A percentile compares a stretch with the other conserved stretches of the same genome.
phyloP scores from a whole-genome alignment of 2,797 vertebrate species.

The Melanotaenia pygmaea region DNA sequence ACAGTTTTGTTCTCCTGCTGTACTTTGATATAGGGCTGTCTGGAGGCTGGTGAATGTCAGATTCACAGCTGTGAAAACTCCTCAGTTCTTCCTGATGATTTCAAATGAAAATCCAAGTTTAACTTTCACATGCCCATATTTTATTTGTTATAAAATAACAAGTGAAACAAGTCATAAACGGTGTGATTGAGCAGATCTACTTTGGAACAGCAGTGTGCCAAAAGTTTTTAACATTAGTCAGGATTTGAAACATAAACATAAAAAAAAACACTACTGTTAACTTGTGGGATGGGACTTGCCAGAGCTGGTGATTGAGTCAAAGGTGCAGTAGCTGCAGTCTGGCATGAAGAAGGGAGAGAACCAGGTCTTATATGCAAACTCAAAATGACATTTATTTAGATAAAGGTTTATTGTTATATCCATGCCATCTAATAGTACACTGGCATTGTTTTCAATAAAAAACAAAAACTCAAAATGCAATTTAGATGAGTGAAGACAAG shows the following conservation, averaged over 20 bases:
- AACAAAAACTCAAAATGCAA: not conserved
- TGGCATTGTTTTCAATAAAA: not conserved
- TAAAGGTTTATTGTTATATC: not conserved
- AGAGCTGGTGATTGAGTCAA: not conserved
- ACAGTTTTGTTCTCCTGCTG: constrained; percentile 74
- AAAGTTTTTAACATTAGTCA: not conserved
- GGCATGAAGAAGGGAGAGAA: not conserved
- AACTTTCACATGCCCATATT: not conserved
- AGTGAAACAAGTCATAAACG: not conserved
- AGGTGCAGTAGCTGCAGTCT: not conserved
- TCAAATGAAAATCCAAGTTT: not conserved
- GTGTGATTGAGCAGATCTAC: not conserved
- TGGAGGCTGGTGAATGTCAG: constrained; percentile 62
- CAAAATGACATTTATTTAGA: not conserved
- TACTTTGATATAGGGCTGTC: constrained; percentile 70
- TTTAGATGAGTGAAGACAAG: not conserved
- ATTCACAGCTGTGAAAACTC: constrained; percentile 67
- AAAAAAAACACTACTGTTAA: not conserved
- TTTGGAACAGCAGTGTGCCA: not conserved
- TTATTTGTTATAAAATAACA: not conserved
- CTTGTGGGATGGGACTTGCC: not conserved
- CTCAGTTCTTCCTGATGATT: constrained; percentile 49
- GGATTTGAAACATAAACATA: not conserved
- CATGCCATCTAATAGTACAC: not conserved
- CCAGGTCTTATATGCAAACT: not conserved